Evolutionary conservation across 23 tunicate species (phyloP), one percentile per base, ranked within the genome.

Genomic region (Styela clava): DNA sequence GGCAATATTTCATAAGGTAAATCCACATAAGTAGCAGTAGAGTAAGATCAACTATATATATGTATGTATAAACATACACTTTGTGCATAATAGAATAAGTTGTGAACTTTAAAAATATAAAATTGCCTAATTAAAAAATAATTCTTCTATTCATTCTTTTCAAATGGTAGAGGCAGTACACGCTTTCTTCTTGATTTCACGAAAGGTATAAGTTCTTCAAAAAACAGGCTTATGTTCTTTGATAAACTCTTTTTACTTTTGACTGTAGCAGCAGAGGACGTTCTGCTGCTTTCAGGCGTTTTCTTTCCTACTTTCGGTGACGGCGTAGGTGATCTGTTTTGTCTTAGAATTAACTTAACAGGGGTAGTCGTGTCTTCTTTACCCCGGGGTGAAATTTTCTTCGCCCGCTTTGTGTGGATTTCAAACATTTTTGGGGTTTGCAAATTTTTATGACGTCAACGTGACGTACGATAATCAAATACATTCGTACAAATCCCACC

Each of bases 131-230:
- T 44, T 5, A 44, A 44, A 44, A 44, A 44, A 12, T 44, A 5
- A 5, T 44, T 44, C 7, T 44, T 44, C 56, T 44, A 44, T 44
- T 44, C 56, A 44, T 44, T 12, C 56, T 44, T 44, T 12, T 44
- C 56, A 44, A 44, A 44, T 44, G 81, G 81, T 20, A 52, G 65
- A 1, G 81, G 81, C 24, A 76, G 64, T 37, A 76, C 65, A 21
- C 81, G 81, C n/a, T 76, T 76, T 36, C 81, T 36, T 44, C 81
- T 37, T 24, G 81, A 52, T 31, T 27, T 76, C 9, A 56, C 35
- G n/a, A 76, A 76, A 18, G 81, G 81, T 44, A 76, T 76, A n/a
- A 76, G 81, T 24, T 76, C 81, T 9, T 36, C 52, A 24, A 76
- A 76, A 52, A 76, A 76, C 31, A 52, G 31, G 21, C 62, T 52